These are phyloP conservation scores for Proteles cristata DNA, from an alignment of 2,113 vertebrate species.

Conservation along the genomic window DNA sequence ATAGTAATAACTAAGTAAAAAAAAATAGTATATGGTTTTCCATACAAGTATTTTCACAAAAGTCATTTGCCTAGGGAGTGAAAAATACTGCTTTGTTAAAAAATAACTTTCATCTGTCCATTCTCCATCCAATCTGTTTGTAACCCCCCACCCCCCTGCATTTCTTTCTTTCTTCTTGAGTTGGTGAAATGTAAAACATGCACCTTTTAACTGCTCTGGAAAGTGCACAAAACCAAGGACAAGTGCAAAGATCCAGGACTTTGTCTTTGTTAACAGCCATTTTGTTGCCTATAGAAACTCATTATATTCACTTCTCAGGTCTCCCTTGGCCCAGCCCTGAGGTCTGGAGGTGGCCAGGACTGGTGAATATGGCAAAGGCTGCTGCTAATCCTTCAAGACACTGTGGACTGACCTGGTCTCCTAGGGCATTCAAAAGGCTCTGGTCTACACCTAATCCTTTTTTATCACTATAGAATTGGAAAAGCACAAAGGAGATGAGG, in stretches of 20 bases:
- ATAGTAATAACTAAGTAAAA: constrained; percentile 39
- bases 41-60: constrained; percentile 69
- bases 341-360: neutral
- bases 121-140: neutral
- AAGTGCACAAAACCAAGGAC: neutral
- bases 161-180: too few relatives aligned
- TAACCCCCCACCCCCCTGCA: neutral
- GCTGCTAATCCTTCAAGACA: neutral
- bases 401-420: neutral
- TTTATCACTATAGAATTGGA: too few relatives aligned
- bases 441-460: neutral
- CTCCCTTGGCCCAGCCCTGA: neutral
- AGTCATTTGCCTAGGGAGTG: constrained; percentile 42
- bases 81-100: constrained; percentile 65
- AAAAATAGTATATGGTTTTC: constrained; percentile 59
- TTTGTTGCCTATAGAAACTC: neutral
- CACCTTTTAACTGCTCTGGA: neutral
- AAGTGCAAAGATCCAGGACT: neutral
- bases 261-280: neutral
- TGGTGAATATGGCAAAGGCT: neutral
- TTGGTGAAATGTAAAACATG: neutral
- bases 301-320: neutral
- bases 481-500: neutral
- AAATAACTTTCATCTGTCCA: neutral
- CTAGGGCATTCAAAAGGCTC: neutral